Base-by-base conservation (phyloP, 1,140 invertebrate species). In the Brachionus calyciflorus region DNA sequence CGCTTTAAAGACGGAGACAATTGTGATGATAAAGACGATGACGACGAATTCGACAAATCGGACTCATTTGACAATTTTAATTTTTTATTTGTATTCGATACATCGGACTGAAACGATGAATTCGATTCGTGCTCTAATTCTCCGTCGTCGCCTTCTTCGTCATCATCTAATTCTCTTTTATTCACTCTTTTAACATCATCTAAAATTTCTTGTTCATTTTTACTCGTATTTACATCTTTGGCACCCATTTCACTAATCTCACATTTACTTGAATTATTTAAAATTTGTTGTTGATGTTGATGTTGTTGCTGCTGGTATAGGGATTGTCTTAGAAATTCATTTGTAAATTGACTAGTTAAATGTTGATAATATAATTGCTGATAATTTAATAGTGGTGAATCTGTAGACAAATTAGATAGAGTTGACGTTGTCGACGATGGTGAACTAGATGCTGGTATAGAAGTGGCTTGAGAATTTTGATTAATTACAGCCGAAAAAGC, bases 351-450 rank as follows among this genome's bases (percentile, higher is more conserved):
- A 73, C 69, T 73, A 73, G 69, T 73, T 30, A 73, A 55, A 17
- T 73, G 69, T 24, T 73, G 69, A 30, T 73, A 73, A 37, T 73
- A 73, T 37, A 73, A 73, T 51, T 73, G 69, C 9, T 73, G 51
- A 41, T 73, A 51, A 26, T 73, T 73, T 28, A 33, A 19, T 26
- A 65, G 44, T 5, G 55, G 17, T 17, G 65, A 69, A 1, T 69
- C 65, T n/a, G 19, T 69, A 28, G 69, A 73, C n/a, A n/a, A n/a
- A n/a, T n/a, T n/a, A n/a, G n/a, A n/a, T 17, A 51, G 12, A 55
- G 46, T 49, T 40, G 44, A 51, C 10, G 69, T 40, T 41, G 69
- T 49, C 37, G 69, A 51, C 30, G 69, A 73, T 17, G 69, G 46
- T 55, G 69, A 73, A 33, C 30, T 40, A 51, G 69, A 51, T 51